A percentile compares a stretch with the other conserved stretches of the same genome.
Conservation (phyloP, 1,140 invertebrate genomes). For the Lordiphosa mommai region DNA sequence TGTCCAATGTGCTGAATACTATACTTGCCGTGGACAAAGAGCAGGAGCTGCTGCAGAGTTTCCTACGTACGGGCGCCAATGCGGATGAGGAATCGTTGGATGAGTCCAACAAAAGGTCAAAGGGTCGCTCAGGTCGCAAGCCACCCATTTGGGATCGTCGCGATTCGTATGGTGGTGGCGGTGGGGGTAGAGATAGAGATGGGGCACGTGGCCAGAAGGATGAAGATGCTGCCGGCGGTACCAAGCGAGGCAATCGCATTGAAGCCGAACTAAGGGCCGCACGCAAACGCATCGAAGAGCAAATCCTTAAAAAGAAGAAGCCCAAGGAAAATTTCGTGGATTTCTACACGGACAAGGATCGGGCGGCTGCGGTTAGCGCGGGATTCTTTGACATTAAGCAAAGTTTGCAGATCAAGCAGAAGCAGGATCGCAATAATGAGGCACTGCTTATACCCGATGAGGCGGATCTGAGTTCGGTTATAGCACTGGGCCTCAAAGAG, state of each 20-base stretch:
- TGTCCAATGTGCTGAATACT: slow-evolving; percentile 78
- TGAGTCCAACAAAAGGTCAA: slow-evolving; percentile 49
- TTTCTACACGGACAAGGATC: slow-evolving; percentile 93
- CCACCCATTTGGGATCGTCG: slow-evolving; percentile 50
- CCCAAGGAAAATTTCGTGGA: slow-evolving; percentile 85
- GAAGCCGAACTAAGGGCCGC: slow-evolving; percentile 66
- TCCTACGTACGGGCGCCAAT: slow-evolving; percentile 83
- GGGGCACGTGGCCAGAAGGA: slow-evolving; percentile 44
- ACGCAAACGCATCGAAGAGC: slow-evolving; percentile 64
- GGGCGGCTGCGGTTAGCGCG: slow-evolving; percentile 92
- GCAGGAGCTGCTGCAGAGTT: slow-evolving; percentile 87
- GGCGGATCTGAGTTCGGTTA: slow-evolving; percentile 87
- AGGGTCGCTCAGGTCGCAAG: slow-evolving; percentile 36
- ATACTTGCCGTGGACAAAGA: slow-evolving; percentile 84
- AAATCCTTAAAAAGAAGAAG: slow-evolving; percentile 81
- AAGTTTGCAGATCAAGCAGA: slow-evolving; percentile 88
- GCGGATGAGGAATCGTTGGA: slow-evolving; percentile 62
- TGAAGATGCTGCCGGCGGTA: slow-evolving; percentile 19
- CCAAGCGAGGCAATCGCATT: slow-evolving; percentile 75
- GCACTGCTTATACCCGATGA: slow-evolving; percentile 88
- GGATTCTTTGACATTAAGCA: slow-evolving; percentile 88
- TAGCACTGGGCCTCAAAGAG: slow-evolving; percentile 87
- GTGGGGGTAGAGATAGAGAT: slow-evolving; percentile 15
- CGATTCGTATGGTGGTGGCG: slow-evolving; percentile 20
- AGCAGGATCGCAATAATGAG: slow-evolving; percentile 86